Percentiles rank a stretch among this genome's conserved stretches.
These are phyloP conservation scores for Indri indri DNA, from an alignment of 2,113 vertebrate species.

Conservation along the genomic window DNA sequence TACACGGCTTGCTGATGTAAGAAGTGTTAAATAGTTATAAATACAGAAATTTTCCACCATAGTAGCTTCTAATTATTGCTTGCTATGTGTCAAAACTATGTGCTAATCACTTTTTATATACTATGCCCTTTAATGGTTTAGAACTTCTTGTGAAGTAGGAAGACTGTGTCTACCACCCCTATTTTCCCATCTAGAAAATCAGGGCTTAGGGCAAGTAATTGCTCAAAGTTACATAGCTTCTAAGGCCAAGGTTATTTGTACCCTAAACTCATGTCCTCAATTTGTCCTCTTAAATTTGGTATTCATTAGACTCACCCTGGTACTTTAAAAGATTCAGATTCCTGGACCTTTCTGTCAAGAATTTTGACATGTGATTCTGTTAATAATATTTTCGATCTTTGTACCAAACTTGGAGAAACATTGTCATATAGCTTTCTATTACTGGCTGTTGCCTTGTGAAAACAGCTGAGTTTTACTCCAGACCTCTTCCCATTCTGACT, in stretches of 20 bases:
- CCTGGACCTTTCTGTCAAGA: background rate
- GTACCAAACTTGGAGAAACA: background rate
- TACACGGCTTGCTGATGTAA: background rate
- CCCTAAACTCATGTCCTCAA: background rate
- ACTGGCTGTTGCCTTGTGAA: background rate
- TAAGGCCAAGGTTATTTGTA: constrained; percentile 2
- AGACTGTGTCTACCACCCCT: background rate
- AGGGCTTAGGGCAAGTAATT: background rate
- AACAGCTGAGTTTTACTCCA: background rate
- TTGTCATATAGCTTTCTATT: background rate
- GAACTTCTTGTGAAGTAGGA: background rate
- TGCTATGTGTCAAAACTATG: background rate
- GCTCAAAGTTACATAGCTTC: background rate
- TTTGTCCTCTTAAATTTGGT: background rate
- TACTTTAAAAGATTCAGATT: background rate
- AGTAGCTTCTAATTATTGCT: background rate
- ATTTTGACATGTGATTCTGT: background rate
- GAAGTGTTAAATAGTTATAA: background rate
- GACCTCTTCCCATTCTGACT: background rate
- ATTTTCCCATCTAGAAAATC: background rate
- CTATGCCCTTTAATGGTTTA: background rate
- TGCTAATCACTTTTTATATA: background rate
- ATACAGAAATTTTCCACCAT: background rate
- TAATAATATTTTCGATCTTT: background rate
- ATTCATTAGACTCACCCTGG: background rate